Evolutionary conservation across 2,797 vertebrate species (phyloP).

Genomic region (Crocidura indochinensis): DNA sequence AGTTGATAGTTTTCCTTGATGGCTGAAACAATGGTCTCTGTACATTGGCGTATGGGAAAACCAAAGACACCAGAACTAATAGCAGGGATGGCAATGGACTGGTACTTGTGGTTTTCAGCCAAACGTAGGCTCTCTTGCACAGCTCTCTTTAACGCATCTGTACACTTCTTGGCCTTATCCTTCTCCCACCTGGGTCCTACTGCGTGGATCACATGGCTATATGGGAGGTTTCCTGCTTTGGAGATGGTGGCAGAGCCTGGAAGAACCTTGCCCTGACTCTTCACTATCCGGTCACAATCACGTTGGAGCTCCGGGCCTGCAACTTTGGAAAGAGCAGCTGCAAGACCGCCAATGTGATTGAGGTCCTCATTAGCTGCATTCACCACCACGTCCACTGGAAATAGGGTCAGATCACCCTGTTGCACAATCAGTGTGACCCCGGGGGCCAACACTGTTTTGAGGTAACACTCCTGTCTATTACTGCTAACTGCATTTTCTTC

Average conservation of each 20-base stretch:
- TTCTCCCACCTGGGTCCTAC: slow-evolving; percentile 92
- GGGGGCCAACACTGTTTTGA: slow-evolving; percentile 81
- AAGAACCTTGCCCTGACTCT: slow-evolving; percentile 72
- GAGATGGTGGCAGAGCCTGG: slow-evolving; percentile 89
- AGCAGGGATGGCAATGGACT: slow-evolving; percentile 93
- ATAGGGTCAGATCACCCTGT: slow-evolving; percentile 90
- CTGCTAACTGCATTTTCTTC: slow-evolving; percentile 51
- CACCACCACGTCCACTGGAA: slow-evolving; percentile 92
- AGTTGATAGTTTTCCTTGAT: slow-evolving; percentile 89
- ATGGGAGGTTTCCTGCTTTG: slow-evolving; percentile 89
- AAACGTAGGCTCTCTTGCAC: slow-evolving; percentile 89
- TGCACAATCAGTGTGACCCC: slow-evolving; percentile 90
- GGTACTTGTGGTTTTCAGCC: slow-evolving; percentile 84
- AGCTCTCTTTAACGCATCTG: slow-evolving; percentile 80
- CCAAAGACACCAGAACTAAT: slow-evolving; percentile 93
- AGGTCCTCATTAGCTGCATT: slow-evolving; percentile 94
- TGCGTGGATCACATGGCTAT: slow-evolving; percentile 92
- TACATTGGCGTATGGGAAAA: slow-evolving; percentile 92
- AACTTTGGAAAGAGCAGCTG: slow-evolving; percentile 87
- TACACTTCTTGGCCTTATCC: not conserved
- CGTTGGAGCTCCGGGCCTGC: slow-evolving; percentile 93
- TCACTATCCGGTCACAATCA: slow-evolving; percentile 87
- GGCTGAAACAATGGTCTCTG: slow-evolving; percentile 89
- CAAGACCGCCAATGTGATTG: slow-evolving; percentile 91
- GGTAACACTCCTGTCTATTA: slow-evolving; percentile 44